Conservation (phyloP, 2,888 invertebrate species). For the Adelphocoris suturalis region DNA sequence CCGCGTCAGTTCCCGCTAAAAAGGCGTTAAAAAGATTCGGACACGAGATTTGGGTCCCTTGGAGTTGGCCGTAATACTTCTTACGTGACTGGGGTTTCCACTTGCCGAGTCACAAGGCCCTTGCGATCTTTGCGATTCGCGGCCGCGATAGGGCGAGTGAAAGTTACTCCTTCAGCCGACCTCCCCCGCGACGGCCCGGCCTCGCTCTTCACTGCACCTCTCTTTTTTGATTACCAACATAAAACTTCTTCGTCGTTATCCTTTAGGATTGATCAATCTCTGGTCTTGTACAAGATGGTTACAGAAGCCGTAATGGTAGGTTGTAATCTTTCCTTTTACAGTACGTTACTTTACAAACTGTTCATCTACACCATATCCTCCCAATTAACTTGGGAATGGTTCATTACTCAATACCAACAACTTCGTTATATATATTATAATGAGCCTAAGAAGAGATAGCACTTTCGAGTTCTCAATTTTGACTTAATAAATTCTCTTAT, state of each 20-base stretch:
- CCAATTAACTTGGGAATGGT: background rate
- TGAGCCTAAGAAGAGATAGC: no score
- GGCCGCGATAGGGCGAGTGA: conserved; percentile 43
- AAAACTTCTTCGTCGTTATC: background rate
- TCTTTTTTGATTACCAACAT: background rate
- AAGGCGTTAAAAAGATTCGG: background rate
- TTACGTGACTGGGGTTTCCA: conserved; percentile 27
- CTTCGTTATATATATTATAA: no score
- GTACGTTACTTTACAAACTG: background rate
- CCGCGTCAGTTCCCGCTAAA: background rate
- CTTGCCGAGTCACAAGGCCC: conserved; percentile 22
- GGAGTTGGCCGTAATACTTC: background rate
- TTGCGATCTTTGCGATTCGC: conserved; percentile 34
- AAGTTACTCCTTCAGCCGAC: conserved; percentile 32
- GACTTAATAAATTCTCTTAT: no score
- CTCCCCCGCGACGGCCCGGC: background rate
- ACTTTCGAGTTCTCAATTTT: no score
- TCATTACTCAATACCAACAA: background rate
- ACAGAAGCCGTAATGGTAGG: background rate
- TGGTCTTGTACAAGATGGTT: background rate
- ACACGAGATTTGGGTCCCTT: background rate
- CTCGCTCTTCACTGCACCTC: background rate
- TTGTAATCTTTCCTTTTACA: background rate
- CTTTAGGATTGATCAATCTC: background rate
- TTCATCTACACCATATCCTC: conserved; percentile 2